phyloP scores from a whole-genome alignment of 2,113 vertebrate genomes.

The Microtus oregoni region DNA sequence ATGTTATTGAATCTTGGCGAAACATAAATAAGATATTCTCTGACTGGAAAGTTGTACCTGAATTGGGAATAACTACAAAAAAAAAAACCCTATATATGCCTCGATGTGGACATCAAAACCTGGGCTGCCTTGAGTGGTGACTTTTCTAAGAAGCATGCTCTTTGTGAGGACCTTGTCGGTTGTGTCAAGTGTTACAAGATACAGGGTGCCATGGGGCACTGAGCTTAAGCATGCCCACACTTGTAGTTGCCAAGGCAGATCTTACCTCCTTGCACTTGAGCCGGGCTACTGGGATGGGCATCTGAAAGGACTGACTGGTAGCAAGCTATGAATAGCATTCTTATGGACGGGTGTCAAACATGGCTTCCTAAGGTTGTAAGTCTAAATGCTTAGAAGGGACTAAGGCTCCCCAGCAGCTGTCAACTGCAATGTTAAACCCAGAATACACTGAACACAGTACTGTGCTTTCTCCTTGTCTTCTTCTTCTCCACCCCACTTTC shows the following conservation, averaged over 20 bases:
- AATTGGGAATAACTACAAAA: background rate
- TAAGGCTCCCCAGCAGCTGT: background rate
- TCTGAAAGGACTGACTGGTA: background rate
- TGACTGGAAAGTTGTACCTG: background rate
- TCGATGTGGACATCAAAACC: background rate
- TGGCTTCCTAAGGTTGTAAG: background rate
- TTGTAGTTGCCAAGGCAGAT: background rate
- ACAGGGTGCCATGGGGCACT: background rate
- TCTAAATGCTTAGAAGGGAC: background rate
- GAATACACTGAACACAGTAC: background rate
- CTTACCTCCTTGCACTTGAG: background rate
- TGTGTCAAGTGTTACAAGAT: background rate
- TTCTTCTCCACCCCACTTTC: background rate
- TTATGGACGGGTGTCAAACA: background rate
- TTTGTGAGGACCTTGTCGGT: background rate
- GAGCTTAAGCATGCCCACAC: background rate
- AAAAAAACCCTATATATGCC: background rate
- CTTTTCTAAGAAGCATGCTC: background rate
- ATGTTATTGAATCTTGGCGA: constrained; percentile 12
- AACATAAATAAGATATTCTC: background rate
- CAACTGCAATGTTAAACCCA: background rate
- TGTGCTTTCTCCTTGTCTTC: background rate
- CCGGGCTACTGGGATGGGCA: background rate
- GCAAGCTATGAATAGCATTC: background rate
- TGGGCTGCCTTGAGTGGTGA: background rate